These are phyloP conservation scores for Propithecus perrieri DNA, from an alignment of 2,797 vertebrate genomes.

Conservation along the genomic window DNA sequence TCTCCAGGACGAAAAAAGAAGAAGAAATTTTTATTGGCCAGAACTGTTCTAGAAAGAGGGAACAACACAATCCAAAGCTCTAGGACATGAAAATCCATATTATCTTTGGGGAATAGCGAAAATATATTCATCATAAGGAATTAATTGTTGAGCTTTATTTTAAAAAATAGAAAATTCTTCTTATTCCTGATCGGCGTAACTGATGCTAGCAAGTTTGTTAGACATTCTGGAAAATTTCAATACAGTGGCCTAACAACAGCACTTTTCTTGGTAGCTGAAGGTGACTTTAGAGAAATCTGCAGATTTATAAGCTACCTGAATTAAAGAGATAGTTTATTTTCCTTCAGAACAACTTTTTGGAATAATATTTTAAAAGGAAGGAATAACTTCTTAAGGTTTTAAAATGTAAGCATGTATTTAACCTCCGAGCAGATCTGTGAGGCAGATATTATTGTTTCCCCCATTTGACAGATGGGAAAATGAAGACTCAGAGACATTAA, in stretches of 20 bases:
- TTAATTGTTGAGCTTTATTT: neutral
- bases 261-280: neutral
- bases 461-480: neutral
- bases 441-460: neutral
- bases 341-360: neutral
- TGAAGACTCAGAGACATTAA: neutral
- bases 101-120: neutral
- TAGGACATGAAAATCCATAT: neutral
- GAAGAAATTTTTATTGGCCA: neutral
- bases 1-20: neutral
- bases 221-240: neutral
- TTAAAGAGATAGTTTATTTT: neutral
- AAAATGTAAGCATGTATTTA: neutral
- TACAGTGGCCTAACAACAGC: neutral
- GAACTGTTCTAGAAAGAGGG: neutral
- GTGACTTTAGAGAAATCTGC: neutral
- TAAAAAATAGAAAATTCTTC: neutral
- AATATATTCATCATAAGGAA: neutral
- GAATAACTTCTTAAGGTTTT: neutral
- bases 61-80: neutral
- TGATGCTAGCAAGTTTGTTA: neutral
- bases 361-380: slow-evolving; percentile 21
- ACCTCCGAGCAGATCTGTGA: neutral
- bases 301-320: neutral
- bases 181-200: neutral